These are phyloP conservation scores for Otolemur garnettii DNA, from an alignment of 2,113 vertebrate species.

Conservation along the genomic window DNA sequence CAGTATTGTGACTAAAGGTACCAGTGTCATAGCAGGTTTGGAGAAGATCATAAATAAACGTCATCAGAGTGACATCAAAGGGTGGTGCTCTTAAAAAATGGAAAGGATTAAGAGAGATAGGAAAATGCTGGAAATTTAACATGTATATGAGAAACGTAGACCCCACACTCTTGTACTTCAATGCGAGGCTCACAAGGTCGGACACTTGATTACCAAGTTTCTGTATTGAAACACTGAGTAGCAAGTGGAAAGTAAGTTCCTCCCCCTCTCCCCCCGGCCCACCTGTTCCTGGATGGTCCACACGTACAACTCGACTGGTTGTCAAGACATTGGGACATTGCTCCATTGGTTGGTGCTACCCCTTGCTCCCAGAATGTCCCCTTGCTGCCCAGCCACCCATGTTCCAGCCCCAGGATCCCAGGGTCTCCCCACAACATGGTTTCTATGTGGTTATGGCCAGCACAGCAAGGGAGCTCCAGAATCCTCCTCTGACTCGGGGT, in stretches of 20 bases:
- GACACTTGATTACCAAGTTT: not conserved
- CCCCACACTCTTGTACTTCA: not conserved
- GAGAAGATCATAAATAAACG: conserved; percentile 34
- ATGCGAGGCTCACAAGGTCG: not conserved
- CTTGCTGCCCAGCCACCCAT: not conserved
- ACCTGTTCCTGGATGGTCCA: not conserved
- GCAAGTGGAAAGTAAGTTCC: no score
- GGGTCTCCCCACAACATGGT: not conserved
- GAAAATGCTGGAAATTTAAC: not conserved
- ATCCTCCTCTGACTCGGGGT: not conserved
- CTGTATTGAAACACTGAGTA: rapidly evolving
- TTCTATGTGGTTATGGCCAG: not conserved
- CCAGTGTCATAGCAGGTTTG: not conserved
- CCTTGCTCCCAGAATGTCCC: not conserved
- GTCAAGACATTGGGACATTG: rapidly evolving
- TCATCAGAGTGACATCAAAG: conserved; percentile 62
- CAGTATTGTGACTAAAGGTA: conserved; percentile 56
- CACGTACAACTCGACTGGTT: rapidly evolving
- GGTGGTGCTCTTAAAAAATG: not conserved
- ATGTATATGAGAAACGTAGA: not conserved
- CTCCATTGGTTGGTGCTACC: not conserved
- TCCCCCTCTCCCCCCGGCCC: no score
- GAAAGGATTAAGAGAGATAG: not conserved
- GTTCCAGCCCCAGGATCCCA: no score
- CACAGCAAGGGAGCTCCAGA: rapidly evolving